Percentiles rank a stretch among this genome's conserved stretches.
phyloP scores from a whole-genome alignment of 1,140 invertebrate genomes.

The Panagrolaimus sp. region DNA sequence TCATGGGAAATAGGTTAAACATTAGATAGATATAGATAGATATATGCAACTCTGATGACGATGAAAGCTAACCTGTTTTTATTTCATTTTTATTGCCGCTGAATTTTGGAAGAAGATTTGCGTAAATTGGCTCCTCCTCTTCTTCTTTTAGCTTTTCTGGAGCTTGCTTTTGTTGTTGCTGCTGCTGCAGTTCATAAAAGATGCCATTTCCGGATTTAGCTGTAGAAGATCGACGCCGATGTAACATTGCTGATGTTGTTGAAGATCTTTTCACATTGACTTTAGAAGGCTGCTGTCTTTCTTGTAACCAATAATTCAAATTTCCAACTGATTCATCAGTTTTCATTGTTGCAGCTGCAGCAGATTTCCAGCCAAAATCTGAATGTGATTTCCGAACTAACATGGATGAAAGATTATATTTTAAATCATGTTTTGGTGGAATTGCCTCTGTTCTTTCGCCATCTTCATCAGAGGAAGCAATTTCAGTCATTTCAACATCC shows the following conservation, averaged over 20 bases:
- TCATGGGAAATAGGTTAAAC: no score
- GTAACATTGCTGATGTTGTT: background rate
- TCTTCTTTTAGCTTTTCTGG: no score
- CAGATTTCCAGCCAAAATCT: background rate
- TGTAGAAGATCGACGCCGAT: background rate
- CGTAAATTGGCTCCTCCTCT: no score
- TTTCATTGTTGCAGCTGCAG: background rate
- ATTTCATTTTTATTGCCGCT: no score
- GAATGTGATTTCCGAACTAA: background rate
- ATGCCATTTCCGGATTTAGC: no score
- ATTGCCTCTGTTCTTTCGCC: background rate
- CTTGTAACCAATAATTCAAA: slow-evolving; percentile 8
- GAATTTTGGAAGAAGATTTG: no score
- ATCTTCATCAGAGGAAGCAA: background rate
- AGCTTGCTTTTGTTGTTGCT: no score
- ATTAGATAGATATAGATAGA: no score
- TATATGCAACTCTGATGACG: no score
- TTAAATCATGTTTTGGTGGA: background rate
- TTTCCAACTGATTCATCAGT: slow-evolving; percentile 14
- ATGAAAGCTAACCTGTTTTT: no score
- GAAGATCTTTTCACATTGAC: background rate
- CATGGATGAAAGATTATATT: background rate
- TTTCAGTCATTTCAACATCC: slow-evolving; percentile 7
- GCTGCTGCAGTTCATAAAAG: no score
- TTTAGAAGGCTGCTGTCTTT: background rate